phyloP scores from a whole-genome alignment of 2,797 vertebrate species.

The Aselliscus stoliczkanus region DNA sequence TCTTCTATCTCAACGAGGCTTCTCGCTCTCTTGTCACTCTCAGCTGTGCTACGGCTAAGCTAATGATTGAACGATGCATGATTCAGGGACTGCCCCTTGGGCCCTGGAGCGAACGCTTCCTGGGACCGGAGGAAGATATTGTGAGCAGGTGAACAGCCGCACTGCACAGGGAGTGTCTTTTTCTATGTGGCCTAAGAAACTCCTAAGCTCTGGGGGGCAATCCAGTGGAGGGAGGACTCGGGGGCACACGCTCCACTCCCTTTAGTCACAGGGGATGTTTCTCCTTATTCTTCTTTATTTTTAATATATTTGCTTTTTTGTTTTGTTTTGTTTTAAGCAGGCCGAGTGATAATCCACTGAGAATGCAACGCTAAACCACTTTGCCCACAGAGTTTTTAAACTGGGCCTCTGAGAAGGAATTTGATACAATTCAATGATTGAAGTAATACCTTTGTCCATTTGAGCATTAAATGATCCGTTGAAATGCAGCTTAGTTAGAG shows the following conservation, averaged over 20 bases:
- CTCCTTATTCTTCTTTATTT: slow-evolving; percentile 58
- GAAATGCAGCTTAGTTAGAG: slow-evolving; percentile 88
- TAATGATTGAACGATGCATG: background rate
- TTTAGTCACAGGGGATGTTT: slow-evolving; percentile 56
- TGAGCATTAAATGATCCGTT: slow-evolving; percentile 88
- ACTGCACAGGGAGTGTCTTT: background rate
- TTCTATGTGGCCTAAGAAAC: background rate
- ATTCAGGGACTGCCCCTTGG: background rate
- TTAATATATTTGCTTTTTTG: slow-evolving; percentile 62
- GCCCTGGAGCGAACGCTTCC: background rate
- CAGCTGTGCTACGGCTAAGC: background rate
- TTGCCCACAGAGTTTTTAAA: slow-evolving; percentile 85
- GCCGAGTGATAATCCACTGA: slow-evolving; percentile 77
- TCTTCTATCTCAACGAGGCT: background rate
- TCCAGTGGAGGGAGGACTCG: slow-evolving; percentile 41
- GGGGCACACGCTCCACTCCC: slow-evolving; percentile 55
- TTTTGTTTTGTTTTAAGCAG: slow-evolving; percentile 71
- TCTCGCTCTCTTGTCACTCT: background rate
- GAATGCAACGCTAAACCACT: slow-evolving; percentile 82
- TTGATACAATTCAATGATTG: slow-evolving; percentile 86
- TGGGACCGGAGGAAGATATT: background rate
- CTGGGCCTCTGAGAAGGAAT: slow-evolving; percentile 82
- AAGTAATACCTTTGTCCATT: slow-evolving; percentile 90
- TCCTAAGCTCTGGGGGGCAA: slow-evolving; percentile 52
- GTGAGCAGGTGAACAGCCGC: slow-evolving; percentile 10